A percentile compares a stretch with the other conserved stretches of the same genome.
These are phyloP conservation scores for Anguilla pacifica DNA, from an alignment of 2,797 vertebrate species.

Conservation along the genomic window DNA sequence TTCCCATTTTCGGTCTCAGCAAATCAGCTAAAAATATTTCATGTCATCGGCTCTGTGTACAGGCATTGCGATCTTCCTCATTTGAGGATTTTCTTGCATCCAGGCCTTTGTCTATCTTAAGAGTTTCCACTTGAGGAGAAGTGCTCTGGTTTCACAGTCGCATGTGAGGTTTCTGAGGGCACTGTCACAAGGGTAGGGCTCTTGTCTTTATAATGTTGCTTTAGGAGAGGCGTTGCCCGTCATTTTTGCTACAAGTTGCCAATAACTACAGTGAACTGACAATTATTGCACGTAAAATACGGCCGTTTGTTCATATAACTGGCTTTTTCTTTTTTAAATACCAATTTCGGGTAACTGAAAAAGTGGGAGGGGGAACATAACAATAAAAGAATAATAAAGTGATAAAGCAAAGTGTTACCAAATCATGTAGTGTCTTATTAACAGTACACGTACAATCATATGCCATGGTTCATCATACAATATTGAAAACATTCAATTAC, in stretches of 20 bases:
- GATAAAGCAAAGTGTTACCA: too few species aligned
- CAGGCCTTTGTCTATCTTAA: slow-evolving; percentile 8
- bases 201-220: background rate
- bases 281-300: background rate
- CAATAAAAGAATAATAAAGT: too few species aligned
- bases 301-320: background rate
- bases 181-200: background rate
- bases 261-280: background rate
- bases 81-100: background rate
- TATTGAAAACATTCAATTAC: too few species aligned
- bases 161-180: background rate
- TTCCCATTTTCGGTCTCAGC: background rate
- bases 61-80: background rate
- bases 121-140: slow-evolving; percentile 14
- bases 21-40: background rate
- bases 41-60: background rate
- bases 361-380: too few species aligned
- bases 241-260: background rate
- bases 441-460: too few species aligned
- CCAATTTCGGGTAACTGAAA: too few species aligned
- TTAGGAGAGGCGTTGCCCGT: background rate
- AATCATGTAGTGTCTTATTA: too few species aligned
- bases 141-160: background rate
- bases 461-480: too few species aligned
- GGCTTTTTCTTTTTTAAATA: too few species aligned